Evolutionary conservation across 2,888 invertebrate genomes (phyloP), one percentile per base, ranked within the genome.

Genomic region (Thera britannica): DNA sequence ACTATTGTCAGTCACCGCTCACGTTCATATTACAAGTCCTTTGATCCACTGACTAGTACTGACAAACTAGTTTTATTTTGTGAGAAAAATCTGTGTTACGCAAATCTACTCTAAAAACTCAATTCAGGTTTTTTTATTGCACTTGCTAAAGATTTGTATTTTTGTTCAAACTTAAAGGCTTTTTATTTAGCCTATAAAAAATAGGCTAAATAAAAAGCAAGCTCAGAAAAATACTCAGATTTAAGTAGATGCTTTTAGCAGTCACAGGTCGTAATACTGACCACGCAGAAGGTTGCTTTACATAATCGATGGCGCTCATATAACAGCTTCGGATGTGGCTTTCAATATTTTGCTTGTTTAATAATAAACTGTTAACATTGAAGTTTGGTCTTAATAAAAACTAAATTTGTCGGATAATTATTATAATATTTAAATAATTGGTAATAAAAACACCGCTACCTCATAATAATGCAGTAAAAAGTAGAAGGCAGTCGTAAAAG

Each of bases 11-110:
- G 61, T 71, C 64, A 61, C 57, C 55, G 11, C 58, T 69, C 68
- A 65, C 58, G 65, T 68, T 60, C 58, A 60, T 70, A 61, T 72
- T 67, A 64, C 62, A 57, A 56, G 60, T 58, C 58, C 55, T 73
- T 75, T 73, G 58, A 73, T 73, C 68, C 51, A 58, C 61, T 61
- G 41, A 34, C 11, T 52, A 46, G 54, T 58, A 52, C 44, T 36
- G 44, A 58, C 46, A 62, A 3, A 49, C 52, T 34, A 8, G 44
- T 38, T 57, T 60, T 64, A 11, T 59, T 49, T 49, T n/a, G 34
- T 38, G 52, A 8, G 34, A 11, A 11, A 48, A 58, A 55, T 49
- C 35, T 46, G 54, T 34, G 46, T 23, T 46, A 35, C 6, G n/a
- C 55, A 4, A 44, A 44, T 57, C 23, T 41, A 12, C 9, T 34